Evolutionary conservation across 2,888 invertebrate genomes (phyloP), one percentile per base, ranked within the genome.

Genomic region (Philaethria dido): DNA sequence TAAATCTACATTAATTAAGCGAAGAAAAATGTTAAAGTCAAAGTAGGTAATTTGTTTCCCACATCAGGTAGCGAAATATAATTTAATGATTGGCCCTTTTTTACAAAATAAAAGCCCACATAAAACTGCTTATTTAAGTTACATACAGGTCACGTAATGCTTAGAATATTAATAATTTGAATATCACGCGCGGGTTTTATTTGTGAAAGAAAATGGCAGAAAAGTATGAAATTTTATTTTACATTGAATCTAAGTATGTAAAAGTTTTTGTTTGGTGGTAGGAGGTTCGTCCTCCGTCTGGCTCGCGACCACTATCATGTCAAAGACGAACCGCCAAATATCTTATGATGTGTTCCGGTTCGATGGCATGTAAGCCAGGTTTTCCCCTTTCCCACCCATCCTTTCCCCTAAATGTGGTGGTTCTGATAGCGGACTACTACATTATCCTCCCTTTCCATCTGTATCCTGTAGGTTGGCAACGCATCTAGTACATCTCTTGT

Each of bases 31-130:
- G 20, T 36, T 3, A 3, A 39, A 39, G 20, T 39, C 20, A 39
- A 39, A 39, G 20, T 13, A 55, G 36, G 55, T 36, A 36, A 55
- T 55, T 55, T 55, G 36, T 39, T 55, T 55, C 20, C 39, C 20
- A 55, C 20, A 22, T 25, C n/a, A 50, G 4, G 25, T 25, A 50
- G 14, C 25, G 14, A 2, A 25, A 50, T 50, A 50, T 50, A 14
- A 50, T 50, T 25, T n/a, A 50, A 50, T n/a, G 50, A n/a, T 50
- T 50, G 29, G 3, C 2, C 29, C 16, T n/a, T 25, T 55, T 55
- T 22, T 55, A n/a, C 20, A 20, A 55, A 20, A 55, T 55, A 55
- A 55, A 55, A 39, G n/a, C 55, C 22, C n/a, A 39, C 39, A 55
- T 22, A 39, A 55, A 39, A n/a, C 14, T 22, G 39, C 20, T 20